phyloP scores from a whole-genome alignment of 2,888 invertebrate genomes.

The Diloba caeruleocephala region DNA sequence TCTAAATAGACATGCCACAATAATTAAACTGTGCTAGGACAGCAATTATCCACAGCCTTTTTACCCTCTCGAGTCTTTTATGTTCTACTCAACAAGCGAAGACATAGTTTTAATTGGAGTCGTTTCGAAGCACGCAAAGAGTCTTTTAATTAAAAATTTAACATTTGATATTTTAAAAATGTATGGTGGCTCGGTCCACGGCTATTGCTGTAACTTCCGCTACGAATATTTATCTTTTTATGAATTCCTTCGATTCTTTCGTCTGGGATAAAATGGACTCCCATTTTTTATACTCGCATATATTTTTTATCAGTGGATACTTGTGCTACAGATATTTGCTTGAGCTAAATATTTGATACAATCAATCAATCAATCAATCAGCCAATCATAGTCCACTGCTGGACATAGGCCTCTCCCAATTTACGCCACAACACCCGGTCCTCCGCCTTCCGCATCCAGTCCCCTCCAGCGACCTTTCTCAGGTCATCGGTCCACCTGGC shows the following conservation, averaged over 20 bases:
- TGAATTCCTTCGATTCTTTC: slow-evolving; percentile 27
- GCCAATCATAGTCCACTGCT: no score
- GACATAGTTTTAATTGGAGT: slow-evolving; percentile 87
- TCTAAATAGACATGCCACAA: slow-evolving; percentile 72
- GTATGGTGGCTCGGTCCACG: slow-evolving; percentile 64
- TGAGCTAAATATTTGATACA: no score
- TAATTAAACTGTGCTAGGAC: slow-evolving; percentile 70
- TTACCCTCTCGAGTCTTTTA: slow-evolving; percentile 77
- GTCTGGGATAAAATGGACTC: slow-evolving; percentile 14
- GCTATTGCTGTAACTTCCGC: slow-evolving; percentile 65
- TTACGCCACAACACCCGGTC: no score
- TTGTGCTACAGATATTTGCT: no score
- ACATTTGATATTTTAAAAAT: slow-evolving; percentile 78
- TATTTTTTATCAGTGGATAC: no score
- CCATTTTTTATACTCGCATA: no score
- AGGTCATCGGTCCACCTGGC: no score
- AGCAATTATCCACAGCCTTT: slow-evolving; percentile 78
- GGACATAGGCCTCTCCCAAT: no score
- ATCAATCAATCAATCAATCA: no score
- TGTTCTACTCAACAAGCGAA: slow-evolving; percentile 71
- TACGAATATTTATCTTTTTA: slow-evolving; percentile 40
- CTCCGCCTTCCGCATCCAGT: no score
- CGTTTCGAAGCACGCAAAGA: slow-evolving; percentile 79
- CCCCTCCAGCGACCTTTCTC: no score
- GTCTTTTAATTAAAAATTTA: slow-evolving; percentile 83